A percentile compares a stretch with the other conserved stretches of the same genome.
Evolutionary conservation across 2,888 invertebrate species (phyloP).

Genomic region (Leptogaster cylindrica): DNA sequence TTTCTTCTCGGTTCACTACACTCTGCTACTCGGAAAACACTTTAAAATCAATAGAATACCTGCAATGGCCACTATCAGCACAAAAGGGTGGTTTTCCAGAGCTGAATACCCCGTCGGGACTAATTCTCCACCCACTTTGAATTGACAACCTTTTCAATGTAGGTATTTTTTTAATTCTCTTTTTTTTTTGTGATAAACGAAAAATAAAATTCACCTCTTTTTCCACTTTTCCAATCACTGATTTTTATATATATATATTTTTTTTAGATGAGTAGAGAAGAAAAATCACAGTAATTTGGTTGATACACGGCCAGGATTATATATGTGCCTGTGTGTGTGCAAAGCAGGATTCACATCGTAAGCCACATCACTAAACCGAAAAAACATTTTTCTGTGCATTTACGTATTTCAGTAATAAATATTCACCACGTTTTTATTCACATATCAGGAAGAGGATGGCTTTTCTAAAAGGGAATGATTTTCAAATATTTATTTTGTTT

Average conservation of each 20-base stretch:
- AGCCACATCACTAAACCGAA: too few species aligned
- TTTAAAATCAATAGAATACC: conserved; percentile 35
- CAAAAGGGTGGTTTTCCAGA: conserved; percentile 16
- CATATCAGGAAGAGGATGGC: too few species aligned
- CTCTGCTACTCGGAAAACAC: neutral
- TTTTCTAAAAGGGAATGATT: too few species aligned
- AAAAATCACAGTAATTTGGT: conserved; percentile 19
- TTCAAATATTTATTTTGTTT: too few species aligned
- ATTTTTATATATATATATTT: conserved; percentile 4
- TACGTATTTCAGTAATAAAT: too few species aligned
- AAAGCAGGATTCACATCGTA: too few species aligned
- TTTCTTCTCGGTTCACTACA: neutral
- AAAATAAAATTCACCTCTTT: conserved; percentile 4
- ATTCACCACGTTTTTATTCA: too few species aligned
- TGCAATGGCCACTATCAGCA: conserved; percentile 20
- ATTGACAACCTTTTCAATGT: neutral
- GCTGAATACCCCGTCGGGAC: too few species aligned
- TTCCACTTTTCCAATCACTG: conserved; percentile 17
- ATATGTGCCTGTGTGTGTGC: neutral
- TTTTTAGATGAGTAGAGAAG: too few species aligned
- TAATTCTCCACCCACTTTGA: neutral
- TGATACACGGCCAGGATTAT: conserved; percentile 1
- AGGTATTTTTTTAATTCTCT: conserved; percentile 8
- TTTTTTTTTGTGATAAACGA: neutral
- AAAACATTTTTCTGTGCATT: too few species aligned